Conservation (phyloP, 2,888 invertebrate genomes). For the Peribatodes rhomboidaria region DNA sequence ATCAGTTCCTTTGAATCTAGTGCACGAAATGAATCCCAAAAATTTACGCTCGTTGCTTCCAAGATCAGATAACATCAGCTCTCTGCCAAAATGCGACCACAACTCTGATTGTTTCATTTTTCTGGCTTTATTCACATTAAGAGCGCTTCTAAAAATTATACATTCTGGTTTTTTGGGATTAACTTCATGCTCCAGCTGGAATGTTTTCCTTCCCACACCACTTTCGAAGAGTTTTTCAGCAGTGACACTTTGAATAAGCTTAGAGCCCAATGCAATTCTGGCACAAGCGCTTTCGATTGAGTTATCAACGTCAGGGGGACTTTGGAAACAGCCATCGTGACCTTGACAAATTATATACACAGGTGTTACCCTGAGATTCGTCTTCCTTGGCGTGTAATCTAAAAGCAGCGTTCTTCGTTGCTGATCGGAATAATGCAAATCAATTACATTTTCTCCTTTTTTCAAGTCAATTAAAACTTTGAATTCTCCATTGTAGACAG, state of each 20-base stretch:
- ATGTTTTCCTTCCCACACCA: conserved; percentile 92
- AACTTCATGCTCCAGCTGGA: conserved; percentile 90
- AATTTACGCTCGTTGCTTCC: conserved; percentile 92
- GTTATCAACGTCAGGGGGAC: conserved; percentile 87
- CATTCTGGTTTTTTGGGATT: conserved; percentile 88
- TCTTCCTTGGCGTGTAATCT: conserved; percentile 86
- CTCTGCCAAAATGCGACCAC: conserved; percentile 94
- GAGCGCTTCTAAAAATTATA: conserved; percentile 90
- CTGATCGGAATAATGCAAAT: conserved; percentile 85
- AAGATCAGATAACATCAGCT: conserved; percentile 91
- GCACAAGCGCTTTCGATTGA: conserved; percentile 91
- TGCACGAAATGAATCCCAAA: conserved; percentile 95
- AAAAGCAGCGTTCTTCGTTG: conserved; percentile 79
- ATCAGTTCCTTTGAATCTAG: conserved; percentile 90
- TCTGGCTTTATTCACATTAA: conserved; percentile 90
- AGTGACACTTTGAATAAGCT: conserved; percentile 94
- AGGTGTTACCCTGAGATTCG: conserved; percentile 90
- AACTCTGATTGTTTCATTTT: conserved; percentile 92
- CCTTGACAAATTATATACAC: conserved; percentile 94
- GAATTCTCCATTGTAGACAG: conserved; percentile 89
- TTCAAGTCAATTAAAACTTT: conserved; percentile 89
- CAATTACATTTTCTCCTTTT: conserved; percentile 88
- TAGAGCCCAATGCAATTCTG: conserved; percentile 91
- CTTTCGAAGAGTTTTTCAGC: conserved; percentile 95
- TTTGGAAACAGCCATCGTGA: conserved; percentile 92